These are phyloP conservation scores for Anolis sagrei DNA, from an alignment of 2,113 vertebrate genomes.

Conservation along the genomic window DNA sequence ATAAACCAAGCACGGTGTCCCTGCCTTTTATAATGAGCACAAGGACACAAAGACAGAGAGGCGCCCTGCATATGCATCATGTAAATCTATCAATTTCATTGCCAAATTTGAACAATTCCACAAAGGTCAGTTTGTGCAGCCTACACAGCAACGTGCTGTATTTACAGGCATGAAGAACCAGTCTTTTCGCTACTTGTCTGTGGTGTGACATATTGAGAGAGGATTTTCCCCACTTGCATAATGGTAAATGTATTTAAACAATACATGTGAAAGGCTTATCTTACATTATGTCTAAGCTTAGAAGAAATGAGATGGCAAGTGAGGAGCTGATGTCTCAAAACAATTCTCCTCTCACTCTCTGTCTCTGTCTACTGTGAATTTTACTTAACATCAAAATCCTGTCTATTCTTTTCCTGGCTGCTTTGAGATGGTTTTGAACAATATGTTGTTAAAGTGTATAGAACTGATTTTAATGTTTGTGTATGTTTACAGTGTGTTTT, in stretches of 20 bases:
- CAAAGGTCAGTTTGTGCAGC: constrained; percentile 53
- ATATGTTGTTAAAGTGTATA: no score
- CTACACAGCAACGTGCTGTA: not conserved
- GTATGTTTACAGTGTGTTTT: no score
- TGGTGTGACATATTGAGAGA: constrained; percentile 39
- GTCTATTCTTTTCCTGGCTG: not conserved
- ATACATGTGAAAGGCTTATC: constrained; percentile 12
- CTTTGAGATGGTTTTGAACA: no score
- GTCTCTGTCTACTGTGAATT: not conserved
- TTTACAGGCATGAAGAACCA: constrained; percentile 52
- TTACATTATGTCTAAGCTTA: constrained; percentile 36
- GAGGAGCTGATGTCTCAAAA: not conserved
- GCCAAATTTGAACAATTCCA: constrained; percentile 68
- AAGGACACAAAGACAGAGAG: constrained; percentile 65
- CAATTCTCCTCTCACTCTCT: not conserved
- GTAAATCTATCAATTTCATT: constrained; percentile 71
- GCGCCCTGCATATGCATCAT: constrained; percentile 65
- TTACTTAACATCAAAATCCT: not conserved
- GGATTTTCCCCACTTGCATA: constrained; percentile 22
- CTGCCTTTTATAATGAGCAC: constrained; percentile 72
- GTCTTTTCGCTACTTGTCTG: constrained; percentile 39
- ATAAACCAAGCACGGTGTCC: constrained; percentile 67
- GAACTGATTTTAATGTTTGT: no score
- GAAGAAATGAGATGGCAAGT: constrained; percentile 33
- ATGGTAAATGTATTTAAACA: constrained; percentile 24